Evolutionary conservation across 1,140 invertebrate species (phyloP).

Genomic region (Drosophila grimshawi): DNA sequence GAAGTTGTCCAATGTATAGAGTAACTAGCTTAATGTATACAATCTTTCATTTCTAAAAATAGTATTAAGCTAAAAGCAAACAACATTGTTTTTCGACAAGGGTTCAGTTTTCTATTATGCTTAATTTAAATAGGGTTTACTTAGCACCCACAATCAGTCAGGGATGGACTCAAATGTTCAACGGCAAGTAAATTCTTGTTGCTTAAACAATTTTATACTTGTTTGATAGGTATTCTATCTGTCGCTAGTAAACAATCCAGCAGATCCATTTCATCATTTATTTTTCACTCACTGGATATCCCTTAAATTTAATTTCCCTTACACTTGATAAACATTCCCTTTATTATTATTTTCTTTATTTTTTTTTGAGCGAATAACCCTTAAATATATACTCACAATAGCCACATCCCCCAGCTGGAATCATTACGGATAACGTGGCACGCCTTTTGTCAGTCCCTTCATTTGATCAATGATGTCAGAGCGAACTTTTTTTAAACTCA

Average conservation of each 20-base stretch:
- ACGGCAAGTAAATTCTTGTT: neutral
- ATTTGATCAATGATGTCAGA: conserved; percentile 58
- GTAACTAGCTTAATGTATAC: too few relatives aligned
- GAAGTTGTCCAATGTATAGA: too few relatives aligned
- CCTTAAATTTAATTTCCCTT: neutral
- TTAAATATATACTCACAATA: conserved; percentile 5
- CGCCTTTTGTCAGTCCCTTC: conserved; percentile 26
- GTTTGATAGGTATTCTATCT: neutral
- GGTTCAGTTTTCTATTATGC: too few relatives aligned
- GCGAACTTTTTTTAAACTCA: conserved; percentile 41
- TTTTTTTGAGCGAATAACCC: conserved; percentile 3
- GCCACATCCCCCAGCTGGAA: conserved; percentile 4
- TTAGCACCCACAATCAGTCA: neutral
- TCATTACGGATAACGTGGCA: conserved; percentile 41
- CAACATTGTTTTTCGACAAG: too few relatives aligned
- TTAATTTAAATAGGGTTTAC: too few relatives aligned
- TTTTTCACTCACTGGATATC: neutral
- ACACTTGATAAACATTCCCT: conserved; percentile 3
- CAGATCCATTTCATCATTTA: neutral
- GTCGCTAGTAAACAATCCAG: neutral
- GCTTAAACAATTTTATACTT: neutral
- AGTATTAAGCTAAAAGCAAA: too few relatives aligned
- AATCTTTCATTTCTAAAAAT: too few relatives aligned
- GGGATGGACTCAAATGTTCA: neutral
- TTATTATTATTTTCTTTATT: neutral